Conservation (phyloP, 2,113 vertebrate species). For the Hydropotes inermis region DNA sequence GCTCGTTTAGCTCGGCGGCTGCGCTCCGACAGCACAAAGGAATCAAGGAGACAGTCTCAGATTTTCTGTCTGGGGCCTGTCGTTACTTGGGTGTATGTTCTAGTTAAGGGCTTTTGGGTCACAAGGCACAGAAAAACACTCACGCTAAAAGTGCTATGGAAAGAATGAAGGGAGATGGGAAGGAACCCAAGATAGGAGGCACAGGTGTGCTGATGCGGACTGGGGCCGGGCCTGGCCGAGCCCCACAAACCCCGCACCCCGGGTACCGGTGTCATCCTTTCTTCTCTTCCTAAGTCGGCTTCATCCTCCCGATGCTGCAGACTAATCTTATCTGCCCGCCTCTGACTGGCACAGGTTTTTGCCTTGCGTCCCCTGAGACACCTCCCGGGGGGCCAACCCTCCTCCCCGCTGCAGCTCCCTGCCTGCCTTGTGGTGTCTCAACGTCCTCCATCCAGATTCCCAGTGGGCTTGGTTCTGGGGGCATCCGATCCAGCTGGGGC, state of each 20-base stretch:
- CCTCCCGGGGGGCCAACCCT: accelerated
- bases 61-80: background rate
- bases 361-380: too few species aligned
- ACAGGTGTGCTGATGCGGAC: too few species aligned
- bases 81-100: background rate
- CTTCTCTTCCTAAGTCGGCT: background rate
- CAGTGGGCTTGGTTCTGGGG: background rate
- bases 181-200: background rate
- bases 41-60: background rate
- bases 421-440: background rate
- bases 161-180: background rate
- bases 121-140: background rate
- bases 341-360: background rate
- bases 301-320: background rate
- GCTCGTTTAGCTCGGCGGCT: background rate
- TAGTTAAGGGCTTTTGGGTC: background rate
- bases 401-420: background rate
- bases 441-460: background rate
- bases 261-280: too few species aligned
- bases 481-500: background rate
- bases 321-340: accelerated
- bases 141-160: background rate
- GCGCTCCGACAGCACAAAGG: background rate
- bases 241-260: accelerated
- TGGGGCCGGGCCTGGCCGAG: background rate